Percentiles rank a stretch among this genome's conserved stretches.
Conservation (phyloP, 2,797 vertebrate species). For the Chiloscyllium punctatum region DNA sequence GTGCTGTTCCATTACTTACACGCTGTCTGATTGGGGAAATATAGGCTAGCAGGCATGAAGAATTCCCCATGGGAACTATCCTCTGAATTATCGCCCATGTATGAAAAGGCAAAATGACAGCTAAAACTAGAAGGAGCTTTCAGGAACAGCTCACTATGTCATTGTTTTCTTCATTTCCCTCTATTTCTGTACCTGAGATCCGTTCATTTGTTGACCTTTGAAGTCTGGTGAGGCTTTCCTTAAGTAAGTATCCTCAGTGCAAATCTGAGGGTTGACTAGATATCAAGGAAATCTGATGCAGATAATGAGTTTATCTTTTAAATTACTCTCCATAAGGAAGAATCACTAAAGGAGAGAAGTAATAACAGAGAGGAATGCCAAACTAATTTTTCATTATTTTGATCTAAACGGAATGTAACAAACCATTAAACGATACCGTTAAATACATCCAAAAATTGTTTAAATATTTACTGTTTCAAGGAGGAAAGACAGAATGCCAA, state of each 20-base stretch:
- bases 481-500: background rate
- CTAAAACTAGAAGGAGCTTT: constrained; percentile 43
- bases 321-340: background rate
- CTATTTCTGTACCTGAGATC: constrained; percentile 40
- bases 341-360: background rate
- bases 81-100: constrained; percentile 44
- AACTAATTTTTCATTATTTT: constrained; percentile 4
- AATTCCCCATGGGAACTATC: constrained; percentile 48
- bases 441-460: background rate
- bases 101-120: constrained; percentile 46
- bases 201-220: constrained; percentile 39
- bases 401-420: constrained; percentile 10
- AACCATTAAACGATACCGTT: too few species aligned
- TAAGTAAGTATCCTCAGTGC: constrained; percentile 30
- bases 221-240: constrained; percentile 26
- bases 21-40: constrained; percentile 49
- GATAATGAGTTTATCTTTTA: background rate
- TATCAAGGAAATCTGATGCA: constrained; percentile 12
- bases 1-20: constrained; percentile 52
- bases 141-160: constrained; percentile 28
- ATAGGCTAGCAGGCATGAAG: constrained; percentile 50
- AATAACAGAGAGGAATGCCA: background rate
- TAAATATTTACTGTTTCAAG: background rate
- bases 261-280: background rate
- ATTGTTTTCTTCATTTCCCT: constrained; percentile 42